Evolutionary conservation across 2,888 invertebrate species (phyloP), one percentile per base, ranked within the genome.

Genomic region (Lasioglossum figueresi): DNA sequence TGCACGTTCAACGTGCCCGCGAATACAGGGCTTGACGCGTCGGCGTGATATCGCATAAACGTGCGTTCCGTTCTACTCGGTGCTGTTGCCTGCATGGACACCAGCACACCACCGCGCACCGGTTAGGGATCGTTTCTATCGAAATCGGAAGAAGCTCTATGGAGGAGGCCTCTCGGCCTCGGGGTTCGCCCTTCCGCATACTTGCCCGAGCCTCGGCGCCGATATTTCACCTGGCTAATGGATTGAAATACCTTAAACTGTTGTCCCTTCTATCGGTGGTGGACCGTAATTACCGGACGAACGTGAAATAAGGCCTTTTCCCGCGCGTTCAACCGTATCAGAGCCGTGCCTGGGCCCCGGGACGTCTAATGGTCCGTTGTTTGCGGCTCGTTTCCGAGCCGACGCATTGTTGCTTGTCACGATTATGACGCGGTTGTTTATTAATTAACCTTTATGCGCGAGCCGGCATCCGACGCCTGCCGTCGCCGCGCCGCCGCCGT

Each of bases 1-100:
- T 86, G 89, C 89, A 88, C 86, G 84, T 76, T 85, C 84, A 71
- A 68, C 82, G 78, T 81, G 76, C 79, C 84, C 89, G 76, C 86
- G 85, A 82, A 85, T 84, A 82, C 86, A 79, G 77, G 66, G 81
- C 83, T 83, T 88, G 89, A 91, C 90, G 88, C 88, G 90, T 88
- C 90, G 89, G 81, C 90, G 89, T 90, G 90, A 90, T 91, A 89
- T 80, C 89, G 89, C 91, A 90, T 90, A 90, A 90, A 87, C 82
- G 83, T 77, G 84, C 52, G 52, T 52, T 52, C 52, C 84, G 80
- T 79, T 68, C 59, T 37, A 34, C 82, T 10, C 52, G 48, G 23
- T 8, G 52, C 10, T 3, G 52, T 19, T 48, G 48, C 1, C 52
- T 52, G 52, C 23, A 23, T 23, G 52, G 52, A 23, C 52, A 52